A percentile compares a stretch with the other conserved stretches of the same genome.
Evolutionary conservation across 2,888 invertebrate genomes (phyloP).

Genomic region (Hesperia comma): DNA sequence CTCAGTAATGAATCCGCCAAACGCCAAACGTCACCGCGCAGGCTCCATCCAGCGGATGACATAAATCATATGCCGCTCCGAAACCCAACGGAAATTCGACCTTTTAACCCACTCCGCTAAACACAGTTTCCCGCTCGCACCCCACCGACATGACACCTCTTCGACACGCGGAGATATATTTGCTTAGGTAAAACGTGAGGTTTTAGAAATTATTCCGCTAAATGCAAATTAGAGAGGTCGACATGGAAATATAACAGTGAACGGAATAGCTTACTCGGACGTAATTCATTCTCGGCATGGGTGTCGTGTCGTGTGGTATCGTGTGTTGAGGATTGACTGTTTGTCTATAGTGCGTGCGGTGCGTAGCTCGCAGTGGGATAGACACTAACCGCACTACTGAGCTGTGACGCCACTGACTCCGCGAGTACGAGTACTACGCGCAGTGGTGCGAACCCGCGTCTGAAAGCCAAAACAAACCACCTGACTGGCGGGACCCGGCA

Average conservation of each 20-base stretch:
- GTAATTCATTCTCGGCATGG: conserved; percentile 40
- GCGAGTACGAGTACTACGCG: conserved; percentile 17
- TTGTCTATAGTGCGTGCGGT: conserved; percentile 7
- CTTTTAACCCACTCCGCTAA: conserved; percentile 42
- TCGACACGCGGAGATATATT: conserved; percentile 49
- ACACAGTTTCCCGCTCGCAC: conserved; percentile 33
- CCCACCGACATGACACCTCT: conserved; percentile 38
- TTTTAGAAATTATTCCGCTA: conserved; percentile 70
- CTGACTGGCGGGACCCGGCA: conserved; percentile 70
- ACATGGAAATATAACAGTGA: conserved; percentile 61
- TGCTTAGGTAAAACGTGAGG: conserved; percentile 72
- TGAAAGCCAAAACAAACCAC: conserved; percentile 62
- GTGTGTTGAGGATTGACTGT: neutral
- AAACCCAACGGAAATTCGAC: conserved; percentile 60
- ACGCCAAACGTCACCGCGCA: conserved; percentile 78
- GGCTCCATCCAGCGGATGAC: conserved; percentile 63
- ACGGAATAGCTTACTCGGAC: conserved; percentile 57
- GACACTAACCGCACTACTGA: neutral
- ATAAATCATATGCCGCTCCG: conserved; percentile 66
- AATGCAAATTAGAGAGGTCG: conserved; percentile 73
- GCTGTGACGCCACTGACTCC: conserved; percentile 36
- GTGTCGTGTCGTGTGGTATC: conserved; percentile 32
- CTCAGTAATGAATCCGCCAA: conserved; percentile 83
- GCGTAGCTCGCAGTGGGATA: conserved; percentile 20
- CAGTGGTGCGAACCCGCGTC: conserved; percentile 41